These are phyloP conservation scores for Pterocles burchelli DNA, from an alignment of 2,113 vertebrate species.

Conservation along the genomic window DNA sequence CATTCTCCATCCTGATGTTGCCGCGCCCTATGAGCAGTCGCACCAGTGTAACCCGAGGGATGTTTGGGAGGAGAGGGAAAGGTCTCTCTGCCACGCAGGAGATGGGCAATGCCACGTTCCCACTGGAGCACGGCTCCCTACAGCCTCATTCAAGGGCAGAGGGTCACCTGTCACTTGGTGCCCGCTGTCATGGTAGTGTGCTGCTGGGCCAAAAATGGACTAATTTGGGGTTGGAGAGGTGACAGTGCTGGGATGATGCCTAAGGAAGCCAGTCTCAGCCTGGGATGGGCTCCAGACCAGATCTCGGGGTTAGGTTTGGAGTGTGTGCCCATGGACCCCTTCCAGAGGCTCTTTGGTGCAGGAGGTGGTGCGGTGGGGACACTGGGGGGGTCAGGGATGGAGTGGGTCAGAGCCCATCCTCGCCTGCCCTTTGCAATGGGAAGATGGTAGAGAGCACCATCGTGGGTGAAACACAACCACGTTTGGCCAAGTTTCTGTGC, in stretches of 20 bases:
- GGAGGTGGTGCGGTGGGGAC: not conserved
- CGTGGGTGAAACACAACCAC: not conserved
- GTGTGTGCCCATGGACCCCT: accelerated
- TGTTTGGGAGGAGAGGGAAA: not conserved
- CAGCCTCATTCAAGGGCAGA: not conserved
- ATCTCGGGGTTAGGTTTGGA: not conserved
- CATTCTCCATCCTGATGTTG: not conserved
- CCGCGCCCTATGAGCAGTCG: not conserved
- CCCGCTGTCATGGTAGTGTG: not conserved
- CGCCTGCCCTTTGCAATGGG: not conserved
- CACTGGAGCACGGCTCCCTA: accelerated
- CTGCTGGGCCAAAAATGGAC: not conserved
- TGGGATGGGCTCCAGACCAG: not conserved
- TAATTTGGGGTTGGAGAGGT: not conserved
- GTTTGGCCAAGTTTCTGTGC: not conserved
- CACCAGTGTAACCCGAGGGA: not conserved
- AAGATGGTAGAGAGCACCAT: not conserved
- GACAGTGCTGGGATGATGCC: not conserved
- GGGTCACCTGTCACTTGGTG: not conserved
- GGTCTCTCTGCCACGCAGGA: accelerated
- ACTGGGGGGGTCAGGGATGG: not conserved
- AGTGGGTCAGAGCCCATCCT: not conserved
- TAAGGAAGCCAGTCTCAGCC: not conserved
- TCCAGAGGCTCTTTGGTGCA: not conserved
- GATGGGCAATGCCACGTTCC: not conserved